These are phyloP conservation scores for Zootermopsis nevadensis DNA, from an alignment of 2,888 invertebrate species.

Conservation along the genomic window DNA sequence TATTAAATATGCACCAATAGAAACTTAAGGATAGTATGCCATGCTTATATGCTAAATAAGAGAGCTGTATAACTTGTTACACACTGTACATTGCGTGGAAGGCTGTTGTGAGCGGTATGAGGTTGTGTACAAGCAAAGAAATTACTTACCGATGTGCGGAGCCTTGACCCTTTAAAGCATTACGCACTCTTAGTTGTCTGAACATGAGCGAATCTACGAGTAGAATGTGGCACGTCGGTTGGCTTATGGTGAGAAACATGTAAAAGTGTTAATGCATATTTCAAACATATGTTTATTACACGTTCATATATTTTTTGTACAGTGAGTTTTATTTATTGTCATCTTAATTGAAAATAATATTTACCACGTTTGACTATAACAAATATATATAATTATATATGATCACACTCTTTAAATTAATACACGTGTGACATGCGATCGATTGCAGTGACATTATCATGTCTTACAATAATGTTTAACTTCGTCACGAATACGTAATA, in stretches of 20 bases:
- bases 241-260: background rate
- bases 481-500: background rate
- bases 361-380: background rate
- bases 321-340: background rate
- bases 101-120: no score
- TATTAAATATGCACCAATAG: no score
- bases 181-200: no score
- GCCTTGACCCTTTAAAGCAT: no score
- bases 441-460: background rate
- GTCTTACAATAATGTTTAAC: background rate
- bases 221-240: no score
- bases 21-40: no score
- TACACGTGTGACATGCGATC: background rate
- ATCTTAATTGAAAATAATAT: background rate
- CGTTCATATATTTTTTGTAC: background rate
- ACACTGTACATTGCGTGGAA: no score
- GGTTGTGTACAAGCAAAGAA: no score
- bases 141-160: no score
- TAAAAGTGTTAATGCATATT: background rate
- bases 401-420: background rate
- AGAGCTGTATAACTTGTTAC: no score
- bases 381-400: background rate
- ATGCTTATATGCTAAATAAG: no score
- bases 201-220: no score
- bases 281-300: background rate